Evolutionary conservation across 2,888 invertebrate genomes (phyloP).

Genomic region (Drosophila longiperda): DNA sequence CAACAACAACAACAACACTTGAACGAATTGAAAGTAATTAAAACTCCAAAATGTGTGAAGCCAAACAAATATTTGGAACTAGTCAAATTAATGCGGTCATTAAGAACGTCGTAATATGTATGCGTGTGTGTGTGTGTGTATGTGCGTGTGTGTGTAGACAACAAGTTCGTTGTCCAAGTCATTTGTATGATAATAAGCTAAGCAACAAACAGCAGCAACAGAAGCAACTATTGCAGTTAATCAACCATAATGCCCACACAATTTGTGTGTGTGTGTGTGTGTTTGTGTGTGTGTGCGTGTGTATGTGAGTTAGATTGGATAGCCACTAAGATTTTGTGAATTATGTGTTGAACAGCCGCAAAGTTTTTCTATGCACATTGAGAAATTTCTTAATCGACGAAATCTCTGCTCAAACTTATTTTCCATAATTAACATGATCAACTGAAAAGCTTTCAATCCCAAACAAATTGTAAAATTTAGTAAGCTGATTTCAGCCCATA

Average conservation of each 20-base stretch:
- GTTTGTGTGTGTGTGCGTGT: background rate
- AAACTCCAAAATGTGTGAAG: conserved; percentile 29
- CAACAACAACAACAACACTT: conserved; percentile 9
- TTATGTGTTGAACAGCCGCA: background rate
- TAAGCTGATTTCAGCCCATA: conserved; percentile 19
- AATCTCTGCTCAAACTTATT: background rate
- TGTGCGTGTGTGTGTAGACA: conserved; percentile 18
- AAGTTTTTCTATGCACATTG: background rate
- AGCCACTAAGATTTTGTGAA: conserved; percentile 29
- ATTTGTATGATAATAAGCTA: conserved; percentile 54
- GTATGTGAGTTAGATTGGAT: conserved; percentile 26
- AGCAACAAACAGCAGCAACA: conserved; percentile 17
- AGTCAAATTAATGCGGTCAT: conserved; percentile 44
- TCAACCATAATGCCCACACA: conserved; percentile 36
- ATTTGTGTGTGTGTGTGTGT: conserved; percentile 6
- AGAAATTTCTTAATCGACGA: background rate
- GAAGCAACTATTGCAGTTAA: conserved; percentile 26
- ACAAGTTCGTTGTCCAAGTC: conserved; percentile 61
- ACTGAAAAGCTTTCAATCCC: background rate
- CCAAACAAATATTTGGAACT: conserved; percentile 41
- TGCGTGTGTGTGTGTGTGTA: conserved; percentile 2
- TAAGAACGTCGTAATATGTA: conserved; percentile 14
- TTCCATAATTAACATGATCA: background rate
- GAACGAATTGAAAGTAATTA: conserved; percentile 37
- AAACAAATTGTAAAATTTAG: background rate